These are phyloP conservation scores for Pocillopora grandis DNA, from an alignment of 92 coral and sea anemone genomes.

Conservation along the genomic window DNA sequence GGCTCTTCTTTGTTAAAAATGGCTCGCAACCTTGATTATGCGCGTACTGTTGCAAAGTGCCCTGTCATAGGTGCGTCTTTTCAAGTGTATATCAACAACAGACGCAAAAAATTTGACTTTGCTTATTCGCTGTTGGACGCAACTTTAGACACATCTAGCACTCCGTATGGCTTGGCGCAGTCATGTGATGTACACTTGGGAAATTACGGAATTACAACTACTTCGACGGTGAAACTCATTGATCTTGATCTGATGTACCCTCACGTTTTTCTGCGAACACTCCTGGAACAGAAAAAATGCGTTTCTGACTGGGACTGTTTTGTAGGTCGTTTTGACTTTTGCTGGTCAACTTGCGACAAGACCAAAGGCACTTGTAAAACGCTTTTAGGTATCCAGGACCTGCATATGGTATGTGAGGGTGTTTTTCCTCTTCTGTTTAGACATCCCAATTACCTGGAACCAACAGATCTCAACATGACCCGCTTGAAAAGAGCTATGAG, in stretches of 20 bases:
- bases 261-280: constrained; percentile 23
- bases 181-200: constrained; percentile 73
- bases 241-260: constrained; percentile 66
- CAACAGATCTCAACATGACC: constrained; percentile 5
- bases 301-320: constrained; percentile 44
- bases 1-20: background rate
- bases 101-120: constrained; percentile 56
- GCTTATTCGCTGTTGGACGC: constrained; percentile 47
- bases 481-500: constrained; percentile 12
- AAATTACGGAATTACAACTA: constrained; percentile 65
- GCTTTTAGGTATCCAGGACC: constrained; percentile 32
- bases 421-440: constrained; percentile 28
- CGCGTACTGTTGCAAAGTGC: constrained; percentile 6
- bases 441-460: background rate
- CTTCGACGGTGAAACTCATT: constrained; percentile 49
- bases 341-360: constrained; percentile 55
- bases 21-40: background rate
- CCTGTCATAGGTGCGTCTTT: constrained; percentile 16
- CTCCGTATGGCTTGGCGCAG: constrained; percentile 64
- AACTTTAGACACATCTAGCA: constrained; percentile 47
- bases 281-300: constrained; percentile 50
- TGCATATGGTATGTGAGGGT: constrained; percentile 54
- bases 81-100: constrained; percentile 38
- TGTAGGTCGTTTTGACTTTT: constrained; percentile 41
- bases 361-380: constrained; percentile 55